Percentiles rank a stretch among this genome's conserved stretches.
Evolutionary conservation across 2,888 invertebrate species (phyloP).

Genomic region (Andricus curvator): DNA sequence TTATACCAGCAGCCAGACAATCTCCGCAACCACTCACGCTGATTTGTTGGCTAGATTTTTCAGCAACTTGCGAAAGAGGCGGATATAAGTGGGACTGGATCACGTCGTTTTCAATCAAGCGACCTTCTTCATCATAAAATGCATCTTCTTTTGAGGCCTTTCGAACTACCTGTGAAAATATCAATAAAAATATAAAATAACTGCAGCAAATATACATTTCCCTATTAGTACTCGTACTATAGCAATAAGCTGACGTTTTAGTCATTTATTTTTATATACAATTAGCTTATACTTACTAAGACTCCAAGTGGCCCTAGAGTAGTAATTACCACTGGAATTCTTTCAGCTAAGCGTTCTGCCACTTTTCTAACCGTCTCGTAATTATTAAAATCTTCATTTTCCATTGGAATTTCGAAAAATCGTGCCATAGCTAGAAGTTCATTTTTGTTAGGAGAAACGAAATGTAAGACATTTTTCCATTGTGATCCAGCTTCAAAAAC

Average conservation of each 20-base stretch:
- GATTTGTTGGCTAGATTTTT: slow-evolving; percentile 50
- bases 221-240: too few relatives aligned
- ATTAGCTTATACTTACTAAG: slow-evolving; percentile 61
- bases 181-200: background rate
- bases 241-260: too few relatives aligned
- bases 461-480: slow-evolving; percentile 79
- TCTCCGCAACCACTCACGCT: slow-evolving; percentile 76
- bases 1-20: slow-evolving; percentile 73
- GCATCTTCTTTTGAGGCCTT: slow-evolving; percentile 56
- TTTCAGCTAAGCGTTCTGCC: slow-evolving; percentile 62
- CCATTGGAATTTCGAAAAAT: slow-evolving; percentile 75
- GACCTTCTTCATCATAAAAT: slow-evolving; percentile 61
- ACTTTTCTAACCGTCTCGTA: slow-evolving; percentile 57
- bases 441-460: slow-evolving; percentile 89
- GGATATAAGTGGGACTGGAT: slow-evolving; percentile 68
- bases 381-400: slow-evolving; percentile 46
- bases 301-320: slow-evolving; percentile 73
- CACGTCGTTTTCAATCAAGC: slow-evolving; percentile 53
- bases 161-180: slow-evolving; percentile 61
- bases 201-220: too few relatives aligned
- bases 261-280: too few relatives aligned
- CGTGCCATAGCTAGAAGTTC: slow-evolving; percentile 87
- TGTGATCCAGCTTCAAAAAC: slow-evolving; percentile 80
- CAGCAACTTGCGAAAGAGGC: slow-evolving; percentile 47
- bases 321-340: slow-evolving; percentile 69